Conservation (phyloP, 2,797 vertebrate genomes). For the Eulemur coronatus region DNA sequence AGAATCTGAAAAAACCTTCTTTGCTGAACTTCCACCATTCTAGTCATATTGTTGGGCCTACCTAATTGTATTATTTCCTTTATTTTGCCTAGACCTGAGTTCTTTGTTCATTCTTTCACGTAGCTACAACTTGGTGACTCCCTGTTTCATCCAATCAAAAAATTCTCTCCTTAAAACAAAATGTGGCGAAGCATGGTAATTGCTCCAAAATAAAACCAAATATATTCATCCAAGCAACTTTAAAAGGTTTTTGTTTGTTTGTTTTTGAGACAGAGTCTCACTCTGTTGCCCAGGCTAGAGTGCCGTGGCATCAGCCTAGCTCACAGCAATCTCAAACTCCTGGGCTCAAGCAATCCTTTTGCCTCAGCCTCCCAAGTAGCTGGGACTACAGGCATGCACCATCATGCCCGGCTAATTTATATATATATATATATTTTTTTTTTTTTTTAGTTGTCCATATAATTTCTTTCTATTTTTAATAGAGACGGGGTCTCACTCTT, state of each 20-base stretch:
- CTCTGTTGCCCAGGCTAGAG: no score
- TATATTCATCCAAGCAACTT: not conserved
- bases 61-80: not conserved
- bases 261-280: no score
- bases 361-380: no score
- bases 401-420: no score
- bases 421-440: no score
- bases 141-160: not conserved
- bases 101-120: not conserved
- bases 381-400: no score
- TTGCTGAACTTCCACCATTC: not conserved
- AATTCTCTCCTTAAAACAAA: not conserved
- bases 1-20: not conserved
- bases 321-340: no score
- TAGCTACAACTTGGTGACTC: not conserved
- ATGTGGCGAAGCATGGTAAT: not conserved
- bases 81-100: not conserved
- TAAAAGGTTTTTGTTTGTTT: not conserved
- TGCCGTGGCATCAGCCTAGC: no score
- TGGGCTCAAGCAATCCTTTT: no score
- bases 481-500: no score
- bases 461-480: no score
- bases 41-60: not conserved
- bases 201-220: slow-evolving; percentile 26
- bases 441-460: no score